These are phyloP conservation scores for Enhydra lutris DNA, from an alignment of 2,113 vertebrate genomes.

Conservation along the genomic window DNA sequence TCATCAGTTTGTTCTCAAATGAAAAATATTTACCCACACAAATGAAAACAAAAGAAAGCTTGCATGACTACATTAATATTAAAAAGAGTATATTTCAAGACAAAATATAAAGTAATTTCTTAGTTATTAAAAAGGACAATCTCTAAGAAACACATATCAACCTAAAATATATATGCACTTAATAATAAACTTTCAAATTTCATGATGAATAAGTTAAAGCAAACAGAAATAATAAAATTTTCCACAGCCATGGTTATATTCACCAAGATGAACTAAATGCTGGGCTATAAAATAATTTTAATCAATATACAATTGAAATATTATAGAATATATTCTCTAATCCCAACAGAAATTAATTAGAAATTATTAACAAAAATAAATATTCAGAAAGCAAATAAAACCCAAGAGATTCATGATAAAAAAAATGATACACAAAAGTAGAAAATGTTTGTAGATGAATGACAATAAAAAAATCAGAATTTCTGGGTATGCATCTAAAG, in stretches of 20 bases:
- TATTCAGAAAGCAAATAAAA: background rate
- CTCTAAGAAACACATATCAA: background rate
- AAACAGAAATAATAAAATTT: background rate
- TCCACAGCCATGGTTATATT: background rate
- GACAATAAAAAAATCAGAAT: background rate
- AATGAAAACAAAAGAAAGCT: background rate
- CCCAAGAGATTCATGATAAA: background rate
- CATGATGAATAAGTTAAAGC: background rate
- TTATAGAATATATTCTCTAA: background rate
- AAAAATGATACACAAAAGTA: background rate
- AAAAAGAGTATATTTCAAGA: background rate
- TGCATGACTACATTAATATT: background rate
- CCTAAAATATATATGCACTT: background rate
- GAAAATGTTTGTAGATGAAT: background rate
- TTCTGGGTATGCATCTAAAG: background rate
- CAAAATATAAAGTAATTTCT: background rate
- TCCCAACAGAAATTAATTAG: background rate
- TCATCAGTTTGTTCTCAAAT: background rate
- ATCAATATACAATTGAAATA: background rate
- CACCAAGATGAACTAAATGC: background rate
- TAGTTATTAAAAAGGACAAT: background rate
- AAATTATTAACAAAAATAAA: background rate
- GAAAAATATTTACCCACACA: background rate
- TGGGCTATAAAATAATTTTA: background rate
- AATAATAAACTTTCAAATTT: background rate